Evolutionary conservation across 2,888 invertebrate genomes (phyloP), one percentile per base, ranked within the genome.

Genomic region (Catocala fraxini): DNA sequence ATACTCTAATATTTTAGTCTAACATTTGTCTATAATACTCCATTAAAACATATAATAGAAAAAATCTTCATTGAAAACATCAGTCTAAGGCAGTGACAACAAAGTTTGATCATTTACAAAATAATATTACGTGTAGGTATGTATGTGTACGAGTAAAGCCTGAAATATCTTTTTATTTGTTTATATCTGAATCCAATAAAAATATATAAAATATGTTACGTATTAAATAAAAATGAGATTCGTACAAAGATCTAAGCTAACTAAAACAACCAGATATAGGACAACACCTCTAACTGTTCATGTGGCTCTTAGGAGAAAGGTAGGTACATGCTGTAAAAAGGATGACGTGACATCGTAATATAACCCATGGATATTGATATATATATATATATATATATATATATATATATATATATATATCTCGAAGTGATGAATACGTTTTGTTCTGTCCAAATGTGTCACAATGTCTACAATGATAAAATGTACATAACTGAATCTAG

Each of bases 31-130:
- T 85, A 86, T 88, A 89, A 89, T 90, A 91, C 85, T 89, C 80
- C 80, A 76, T 86, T 85, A 79, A 88, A 87, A 79, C 75, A 89
- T 87, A 25, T 25, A 25, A 25, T 25, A 89, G 84, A 90, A 88
- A 86, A 86, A 80, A 83, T 84, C 76, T 88, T 86, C 75, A 89
- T 88, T 88, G 84, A 89, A 90, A 92, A 92, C 87, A 90, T 92
- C 91, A 91, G 92, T 93, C 92, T 88, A 91, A 91, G 92, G 93
- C 93, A 93, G 93, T 93, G 92, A 89, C 86, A 90, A 92, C 82
- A 87, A 86, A 89, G 85, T 91, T 89, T 88, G 87, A 76, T 79
- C 82, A 73, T 77, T 65, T 68, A 70, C 34, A 43, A 54, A 77
- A 56, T 51, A 51, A 67, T 53, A 46, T 55, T 49, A 58, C 57